Evolutionary conservation across 1,140 invertebrate genomes (phyloP).

Genomic region (Ylistrum balloti): DNA sequence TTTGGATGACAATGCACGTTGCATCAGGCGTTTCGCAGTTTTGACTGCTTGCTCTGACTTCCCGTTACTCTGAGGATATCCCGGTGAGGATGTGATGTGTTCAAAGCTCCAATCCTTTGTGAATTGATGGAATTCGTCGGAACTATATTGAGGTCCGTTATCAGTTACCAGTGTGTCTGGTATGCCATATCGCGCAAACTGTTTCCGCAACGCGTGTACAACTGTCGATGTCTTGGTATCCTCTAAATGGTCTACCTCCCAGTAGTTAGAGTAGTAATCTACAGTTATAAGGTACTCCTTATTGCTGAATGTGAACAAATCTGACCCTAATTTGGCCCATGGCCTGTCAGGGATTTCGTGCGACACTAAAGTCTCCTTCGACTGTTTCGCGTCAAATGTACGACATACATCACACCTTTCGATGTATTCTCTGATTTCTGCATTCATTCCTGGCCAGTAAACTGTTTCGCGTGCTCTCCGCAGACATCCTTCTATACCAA

Average conservation of each 20-base stretch:
- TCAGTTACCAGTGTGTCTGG: conserved; percentile 68
- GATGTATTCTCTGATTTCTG: conserved; percentile 55
- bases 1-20: conserved; percentile 46
- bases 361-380: conserved; percentile 48
- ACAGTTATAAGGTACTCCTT: conserved; percentile 62
- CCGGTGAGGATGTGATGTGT: conserved; percentile 76
- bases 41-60: conserved; percentile 62
- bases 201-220: conserved; percentile 52
- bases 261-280: conserved; percentile 66
- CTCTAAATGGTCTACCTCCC: conserved; percentile 52
- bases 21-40: conserved; percentile 61
- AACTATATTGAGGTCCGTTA: conserved; percentile 81
- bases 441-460: conserved; percentile 60
- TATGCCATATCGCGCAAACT: conserved; percentile 62
- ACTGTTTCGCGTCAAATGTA: conserved; percentile 38
- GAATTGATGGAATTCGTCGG: conserved; percentile 80
- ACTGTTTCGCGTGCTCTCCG: conserved; percentile 56
- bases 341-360: conserved; percentile 51
- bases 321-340: conserved; percentile 59
- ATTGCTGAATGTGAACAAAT: conserved; percentile 63
- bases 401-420: conserved; percentile 55
- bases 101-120: conserved; percentile 79
- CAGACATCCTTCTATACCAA: conserved; percentile 63
- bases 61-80: conserved; percentile 65
- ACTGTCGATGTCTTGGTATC: neutral